A percentile compares a stretch with the other conserved stretches of the same genome.
Conservation (phyloP, 2,797 vertebrate genomes). For the Diglossa cyanea region DNA sequence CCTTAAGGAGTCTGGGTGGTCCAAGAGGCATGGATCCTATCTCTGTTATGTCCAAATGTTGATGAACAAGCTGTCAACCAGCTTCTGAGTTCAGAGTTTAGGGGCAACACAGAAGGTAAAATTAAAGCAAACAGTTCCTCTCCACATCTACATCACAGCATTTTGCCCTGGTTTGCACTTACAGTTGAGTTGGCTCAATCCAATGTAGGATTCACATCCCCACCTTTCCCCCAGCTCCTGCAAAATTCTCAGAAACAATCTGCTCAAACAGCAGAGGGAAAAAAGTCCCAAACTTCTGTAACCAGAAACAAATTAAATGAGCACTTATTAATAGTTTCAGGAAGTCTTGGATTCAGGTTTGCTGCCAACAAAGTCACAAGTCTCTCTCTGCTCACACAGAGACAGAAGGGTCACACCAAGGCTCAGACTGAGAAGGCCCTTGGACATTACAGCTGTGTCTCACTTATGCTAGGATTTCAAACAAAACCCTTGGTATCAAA, state of each 20-base stretch:
- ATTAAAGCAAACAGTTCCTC: background rate
- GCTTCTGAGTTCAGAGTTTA: background rate
- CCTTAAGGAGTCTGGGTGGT: background rate
- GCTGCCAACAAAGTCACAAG: background rate
- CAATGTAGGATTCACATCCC: background rate
- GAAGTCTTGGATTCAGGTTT: background rate
- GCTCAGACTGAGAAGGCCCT: background rate
- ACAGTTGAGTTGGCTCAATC: background rate
- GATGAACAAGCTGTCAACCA: background rate
- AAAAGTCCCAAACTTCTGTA: background rate
- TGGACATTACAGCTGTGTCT: background rate
- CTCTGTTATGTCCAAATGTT: background rate
- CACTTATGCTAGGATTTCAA: background rate
- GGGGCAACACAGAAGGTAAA: background rate
- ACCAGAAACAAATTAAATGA: background rate
- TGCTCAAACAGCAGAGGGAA: background rate
- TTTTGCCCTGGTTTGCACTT: background rate
- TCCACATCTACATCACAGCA: background rate
- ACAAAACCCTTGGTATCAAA: background rate
- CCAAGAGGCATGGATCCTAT: background rate
- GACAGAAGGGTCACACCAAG: background rate
- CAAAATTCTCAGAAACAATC: background rate
- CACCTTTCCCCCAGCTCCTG: background rate
- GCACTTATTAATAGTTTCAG: background rate
- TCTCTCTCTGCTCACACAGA: background rate